phyloP scores from a whole-genome alignment of 1,140 invertebrate genomes.

The Drosophila insularis region DNA sequence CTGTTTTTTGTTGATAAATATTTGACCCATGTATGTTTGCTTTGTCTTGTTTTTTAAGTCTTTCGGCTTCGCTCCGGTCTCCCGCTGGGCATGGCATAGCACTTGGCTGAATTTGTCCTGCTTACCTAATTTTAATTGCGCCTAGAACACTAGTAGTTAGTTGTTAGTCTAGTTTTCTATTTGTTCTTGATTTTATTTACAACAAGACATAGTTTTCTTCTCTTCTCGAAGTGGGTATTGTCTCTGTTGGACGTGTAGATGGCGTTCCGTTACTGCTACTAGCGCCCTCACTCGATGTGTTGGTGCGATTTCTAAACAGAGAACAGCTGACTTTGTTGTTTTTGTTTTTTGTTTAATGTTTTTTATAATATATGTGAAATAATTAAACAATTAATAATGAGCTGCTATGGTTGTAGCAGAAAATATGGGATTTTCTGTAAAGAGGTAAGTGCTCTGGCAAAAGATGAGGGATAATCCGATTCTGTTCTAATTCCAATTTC shows the following conservation, averaged over 20 bases:
- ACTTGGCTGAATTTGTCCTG: neutral
- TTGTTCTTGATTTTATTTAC: neutral
- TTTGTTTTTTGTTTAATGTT: slow-evolving; percentile 1
- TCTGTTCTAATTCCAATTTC: neutral
- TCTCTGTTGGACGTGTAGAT: too few species aligned
- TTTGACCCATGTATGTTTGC: neutral
- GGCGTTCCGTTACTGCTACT: too few species aligned
- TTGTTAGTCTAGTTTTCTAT: neutral
- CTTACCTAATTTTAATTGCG: slow-evolving; percentile 2
- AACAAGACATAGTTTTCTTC: neutral
- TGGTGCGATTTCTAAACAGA: neutral
- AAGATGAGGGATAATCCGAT: neutral
- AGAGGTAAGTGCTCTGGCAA: slow-evolving; percentile 73
- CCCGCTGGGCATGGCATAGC: neutral
- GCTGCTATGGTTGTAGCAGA: slow-evolving; percentile 83
- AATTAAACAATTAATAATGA: slow-evolving; percentile 65
- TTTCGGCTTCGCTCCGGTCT: neutral
- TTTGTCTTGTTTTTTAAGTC: neutral
- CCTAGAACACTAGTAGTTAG: neutral
- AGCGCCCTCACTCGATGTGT: too few species aligned
- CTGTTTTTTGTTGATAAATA: slow-evolving; percentile 7
- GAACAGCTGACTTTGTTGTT: slow-evolving; percentile 29
- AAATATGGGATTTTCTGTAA: slow-evolving; percentile 84
- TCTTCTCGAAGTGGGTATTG: too few species aligned
- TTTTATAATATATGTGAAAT: neutral